Base-by-base conservation (phyloP, 2,888 invertebrate species). In the Spilosoma lubricipeda region DNA sequence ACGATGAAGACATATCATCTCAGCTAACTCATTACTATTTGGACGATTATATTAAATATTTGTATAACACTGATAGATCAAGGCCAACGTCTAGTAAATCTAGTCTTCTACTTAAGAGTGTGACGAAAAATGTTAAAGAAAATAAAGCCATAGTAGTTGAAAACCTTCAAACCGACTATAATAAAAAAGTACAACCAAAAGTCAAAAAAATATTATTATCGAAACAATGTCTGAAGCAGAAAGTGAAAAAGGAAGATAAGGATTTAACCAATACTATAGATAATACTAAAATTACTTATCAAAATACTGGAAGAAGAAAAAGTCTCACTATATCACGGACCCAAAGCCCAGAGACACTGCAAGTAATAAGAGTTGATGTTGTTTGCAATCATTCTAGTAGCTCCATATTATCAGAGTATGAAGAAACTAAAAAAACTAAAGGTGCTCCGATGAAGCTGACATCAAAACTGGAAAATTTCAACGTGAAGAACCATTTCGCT, bases 351-450 rank as follows among this genome's bases (percentile, higher is more conserved):
- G 95, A 95, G 77, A 95, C 95, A 0, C 90, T 95, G 18, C 95
- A 96, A 87, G 92, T 96, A 3, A 96, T 96, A 36, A 89, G 96
- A 85, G 96, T 96, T 0, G 96, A 96, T 77, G 95, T 96, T 13
- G 93, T 96, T 18, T 93, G 94, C 77, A 93, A 94, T 80, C 88
- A 91, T 77, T 90, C 86, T 70, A 82, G 82, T 59, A 89, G 85
- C 65, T 79, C 88, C 0, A 79, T 86, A 23, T 56, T 68, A 52
- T 91, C 91, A 4, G 90, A 91, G 70, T 87, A 85, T 65, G 91
- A 92, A 33, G 90, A 93, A 23, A 86, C 79, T 74, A 90, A 85
- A 70, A 86, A 82, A 73, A 82, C 67, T 78, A 79, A 74, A 77
- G 72, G 45, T 45, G 74, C 63, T 78, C 78, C 36, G 13, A 81